Evolutionary conservation across 2,888 invertebrate species (phyloP), one percentile per base, ranked within the genome.

Genomic region (Helobdella robusta): DNA sequence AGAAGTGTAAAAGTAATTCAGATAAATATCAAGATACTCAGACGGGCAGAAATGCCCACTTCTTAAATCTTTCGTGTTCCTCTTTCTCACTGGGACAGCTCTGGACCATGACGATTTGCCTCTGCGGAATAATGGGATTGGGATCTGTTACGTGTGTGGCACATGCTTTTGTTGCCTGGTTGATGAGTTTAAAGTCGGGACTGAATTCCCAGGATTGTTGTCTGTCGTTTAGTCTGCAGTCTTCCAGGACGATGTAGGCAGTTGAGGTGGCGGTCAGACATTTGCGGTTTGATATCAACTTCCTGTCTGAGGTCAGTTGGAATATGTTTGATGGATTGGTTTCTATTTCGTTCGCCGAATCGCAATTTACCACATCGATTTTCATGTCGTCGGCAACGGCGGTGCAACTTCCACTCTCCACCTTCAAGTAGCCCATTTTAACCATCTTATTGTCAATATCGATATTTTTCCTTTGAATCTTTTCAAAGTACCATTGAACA

Each of bases 61-160:
- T 60, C n/a, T 54, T 61, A 35, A 66, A 66, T n/a, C 20, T n/a
- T 23, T 54, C 36, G 36, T 63, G 30, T n/a, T 61, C 54, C 5
- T 68, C 23, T n/a, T 59, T 52, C 28, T 67, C 67, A 11, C 23
- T 20, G 1, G 56, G 52, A 50, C 72, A 72, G 48, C 64, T 63
- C 59, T 72, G 72, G 8, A 68, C 72, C 72, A 72, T 72, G n/a
- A 62, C 67, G 28, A 72, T 68, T 64, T 72, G 71, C 28, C 70
- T 44, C 54, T 67, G 62, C 20, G 62, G 48, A 11, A 28, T 50
- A 4, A 40, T 35, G n/a, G 32, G 56, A 44, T 68, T 67, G 1
- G 71, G 71, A 48, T 72, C 72, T 8, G 72, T 72, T 11, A 72
- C 72, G 65, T 72, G 72, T 63, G 68, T 69, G 18, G 61, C 48